A percentile compares a stretch with the other conserved stretches of the same genome.
Evolutionary conservation across 2,113 vertebrate species (phyloP).

Genomic region (Furnarius figulus): DNA sequence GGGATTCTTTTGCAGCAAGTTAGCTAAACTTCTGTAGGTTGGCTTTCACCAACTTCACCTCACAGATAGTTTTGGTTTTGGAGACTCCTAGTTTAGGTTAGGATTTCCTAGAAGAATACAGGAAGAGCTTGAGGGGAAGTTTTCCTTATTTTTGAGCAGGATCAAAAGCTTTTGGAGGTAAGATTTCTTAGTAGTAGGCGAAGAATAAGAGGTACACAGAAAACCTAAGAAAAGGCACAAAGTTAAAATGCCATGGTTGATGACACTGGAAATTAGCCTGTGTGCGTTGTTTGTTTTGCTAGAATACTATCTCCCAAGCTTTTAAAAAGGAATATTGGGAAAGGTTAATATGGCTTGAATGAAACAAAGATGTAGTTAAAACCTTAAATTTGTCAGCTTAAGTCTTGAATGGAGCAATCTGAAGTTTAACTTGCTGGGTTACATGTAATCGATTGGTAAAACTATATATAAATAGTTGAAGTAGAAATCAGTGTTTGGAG

Average conservation of each 20-base stretch:
- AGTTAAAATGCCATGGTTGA: background rate
- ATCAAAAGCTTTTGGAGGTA: background rate
- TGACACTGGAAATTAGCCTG: background rate
- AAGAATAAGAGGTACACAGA: background rate
- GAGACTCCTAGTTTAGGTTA: background rate
- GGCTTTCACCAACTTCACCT: background rate
- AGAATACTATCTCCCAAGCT: background rate
- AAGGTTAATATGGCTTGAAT: background rate
- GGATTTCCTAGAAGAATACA: background rate
- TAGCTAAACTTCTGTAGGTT: background rate
- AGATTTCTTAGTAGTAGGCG: background rate
- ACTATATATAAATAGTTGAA: background rate
- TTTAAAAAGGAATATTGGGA: background rate
- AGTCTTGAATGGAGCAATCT: background rate
- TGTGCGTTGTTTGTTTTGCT: background rate
- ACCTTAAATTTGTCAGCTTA: background rate
- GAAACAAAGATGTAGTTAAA: background rate
- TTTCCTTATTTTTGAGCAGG: background rate
- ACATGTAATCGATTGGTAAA: background rate
- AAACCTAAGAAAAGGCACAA: background rate
- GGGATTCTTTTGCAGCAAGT: background rate
- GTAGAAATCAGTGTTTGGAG: background rate
- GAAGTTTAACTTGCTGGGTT: background rate
- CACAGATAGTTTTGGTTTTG: background rate
- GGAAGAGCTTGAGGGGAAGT: background rate